Evolutionary conservation across 2,113 vertebrate genomes (phyloP), one percentile per base, ranked within the genome.

Genomic region (Tachuris rubrigastra): DNA sequence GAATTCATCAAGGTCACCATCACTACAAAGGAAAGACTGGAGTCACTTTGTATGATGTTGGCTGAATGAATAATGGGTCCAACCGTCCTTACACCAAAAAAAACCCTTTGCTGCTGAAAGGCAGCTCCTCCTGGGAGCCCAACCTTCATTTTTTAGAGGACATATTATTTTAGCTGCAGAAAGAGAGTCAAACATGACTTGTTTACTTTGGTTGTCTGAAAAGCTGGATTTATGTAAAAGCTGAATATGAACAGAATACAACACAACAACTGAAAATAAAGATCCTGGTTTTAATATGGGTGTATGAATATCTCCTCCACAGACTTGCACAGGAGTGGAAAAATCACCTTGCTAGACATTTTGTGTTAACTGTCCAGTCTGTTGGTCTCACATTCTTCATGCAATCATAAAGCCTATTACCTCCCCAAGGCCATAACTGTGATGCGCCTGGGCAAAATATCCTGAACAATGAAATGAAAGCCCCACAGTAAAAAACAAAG

Each of bases 361-460:
- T 75, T 90, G 59, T 80, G 78, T 85, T 91, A 94, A 91, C 67
- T 90, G 84, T 35, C 69, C 72, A 77, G 37, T 92, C 72, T 80
- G 37, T 88, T 92, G 68, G 58, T 93, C 37, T 82, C 78, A 69
- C 35, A 72, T 93, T 93, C 63, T 42, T 95, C 74, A 91, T 82
- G 62, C n/a, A 47, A 59, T 95, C 63, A 53, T 87, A 89, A 95
- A 89, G 23, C 39, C 75, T 87, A 63, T 95, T 94, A 79, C 76
- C 14, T 95, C 78, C 78, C 66, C 46, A 78, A 89, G 87, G 85
- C 84, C 12, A 17, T 73, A 91, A 79, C 65, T 12, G 2, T 47
- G 67, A 50, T 91, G 67, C 0, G 24, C 27, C 41, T 63, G 58
- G 71, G 91, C 68, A 89, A 67, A 95, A 76, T 80, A 91, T 91